Evolutionary conservation across 2,888 invertebrate genomes (phyloP), one percentile per base, ranked within the genome.

Genomic region (Ectobius pallidus): DNA sequence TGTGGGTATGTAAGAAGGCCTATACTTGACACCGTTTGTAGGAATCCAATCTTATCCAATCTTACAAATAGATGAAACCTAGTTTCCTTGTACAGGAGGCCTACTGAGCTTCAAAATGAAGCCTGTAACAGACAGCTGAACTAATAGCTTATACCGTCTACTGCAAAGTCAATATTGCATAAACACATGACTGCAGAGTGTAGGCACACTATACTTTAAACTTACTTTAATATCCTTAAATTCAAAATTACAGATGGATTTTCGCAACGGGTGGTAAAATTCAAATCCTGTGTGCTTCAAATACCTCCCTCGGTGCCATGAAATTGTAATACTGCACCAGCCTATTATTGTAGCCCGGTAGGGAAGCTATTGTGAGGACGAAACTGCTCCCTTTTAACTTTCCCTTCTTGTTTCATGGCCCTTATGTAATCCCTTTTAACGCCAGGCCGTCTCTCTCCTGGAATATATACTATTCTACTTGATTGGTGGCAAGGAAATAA

Each of bases 181-280:
- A n/a, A n/a, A n/a, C n/a, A n/a, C n/a, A n/a, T n/a, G n/a, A n/a
- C n/a, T n/a, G n/a, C n/a, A n/a, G n/a, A n/a, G n/a, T n/a, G n/a
- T n/a, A n/a, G n/a, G n/a, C n/a, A n/a, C n/a, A n/a, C n/a, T n/a
- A n/a, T n/a, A n/a, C n/a, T n/a, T n/a, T n/a, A n/a, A 34, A 34
- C 7, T 34, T 25, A 30, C 58, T 58, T 30, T 30, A 25, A 58
- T 27, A 16, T 58, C 30, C 32, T 0, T n/a, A 58, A 7, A 34
- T 16, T 58, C 58, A 30, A 58, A 30, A 6, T 58, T 14, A 30
- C n/a, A 58, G 30, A 58, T 30, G 58, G 58, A 58, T 30, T 58
- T n/a, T 9, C 58, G n/a, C 58, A 30, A 58, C 58, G 58, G 58
- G 58, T 25, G 58, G 58, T 30, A 58, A 30, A 58, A 58, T 58